These are phyloP conservation scores for Girardia tigrina DNA, from an alignment of 2,888 invertebrate species.

Conservation along the genomic window DNA sequence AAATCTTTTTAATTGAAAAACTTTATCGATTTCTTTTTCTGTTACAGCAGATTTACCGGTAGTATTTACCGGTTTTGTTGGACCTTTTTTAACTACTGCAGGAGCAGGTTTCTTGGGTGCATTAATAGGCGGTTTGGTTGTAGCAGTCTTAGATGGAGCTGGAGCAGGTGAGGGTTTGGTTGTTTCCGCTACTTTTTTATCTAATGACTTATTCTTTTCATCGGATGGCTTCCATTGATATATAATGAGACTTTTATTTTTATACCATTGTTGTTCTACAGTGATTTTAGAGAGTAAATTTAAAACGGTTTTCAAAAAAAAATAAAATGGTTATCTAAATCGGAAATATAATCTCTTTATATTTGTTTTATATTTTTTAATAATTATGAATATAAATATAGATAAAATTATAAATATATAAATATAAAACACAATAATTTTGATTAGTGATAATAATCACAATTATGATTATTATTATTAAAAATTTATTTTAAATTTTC, in stretches of 20 bases:
- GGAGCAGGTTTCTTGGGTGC: neutral
- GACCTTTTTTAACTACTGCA: neutral
- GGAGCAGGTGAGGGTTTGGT: neutral
- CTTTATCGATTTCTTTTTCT: neutral
- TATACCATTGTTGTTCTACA: neutral
- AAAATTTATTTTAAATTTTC: too few species aligned
- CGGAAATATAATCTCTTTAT: too few species aligned
- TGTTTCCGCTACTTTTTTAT: neutral
- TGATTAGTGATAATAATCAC: too few species aligned
- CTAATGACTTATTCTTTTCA: neutral
- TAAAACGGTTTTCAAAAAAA: too few species aligned
- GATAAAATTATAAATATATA: too few species aligned
- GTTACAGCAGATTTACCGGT: neutral
- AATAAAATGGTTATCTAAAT: too few species aligned
- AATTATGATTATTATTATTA: too few species aligned
- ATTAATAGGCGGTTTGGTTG: neutral
- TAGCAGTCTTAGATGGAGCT: neutral
- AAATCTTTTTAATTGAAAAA: neutral
- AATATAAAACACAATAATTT: too few species aligned
- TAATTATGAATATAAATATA: too few species aligned
- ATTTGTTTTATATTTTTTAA: too few species aligned
- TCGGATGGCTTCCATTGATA: neutral
- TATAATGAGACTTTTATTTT: neutral
- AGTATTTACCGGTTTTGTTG: neutral
- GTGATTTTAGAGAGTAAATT: neutral